Percentiles rank a stretch among this genome's conserved stretches.
These are phyloP conservation scores for Azorinus chamasolen DNA, from an alignment of 2,888 invertebrate genomes.

Conservation along the genomic window DNA sequence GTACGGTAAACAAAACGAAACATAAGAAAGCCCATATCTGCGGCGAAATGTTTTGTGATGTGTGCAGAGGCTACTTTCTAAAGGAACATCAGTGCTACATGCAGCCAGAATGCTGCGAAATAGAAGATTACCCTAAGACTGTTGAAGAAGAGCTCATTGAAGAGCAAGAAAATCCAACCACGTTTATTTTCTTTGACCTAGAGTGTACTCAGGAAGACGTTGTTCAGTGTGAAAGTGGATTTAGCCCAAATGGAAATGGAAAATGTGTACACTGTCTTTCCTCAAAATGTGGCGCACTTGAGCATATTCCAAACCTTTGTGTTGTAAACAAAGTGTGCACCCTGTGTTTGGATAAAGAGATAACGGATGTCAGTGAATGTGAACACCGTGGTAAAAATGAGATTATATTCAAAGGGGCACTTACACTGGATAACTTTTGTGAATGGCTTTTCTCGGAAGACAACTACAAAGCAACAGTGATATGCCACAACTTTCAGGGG, in stretches of 20 bases:
- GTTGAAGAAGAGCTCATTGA: constrained; percentile 11
- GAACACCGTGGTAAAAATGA: constrained; percentile 30
- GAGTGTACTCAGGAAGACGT: no score
- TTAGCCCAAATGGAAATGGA: constrained; percentile 3
- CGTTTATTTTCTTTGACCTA: no score
- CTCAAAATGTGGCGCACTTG: neutral
- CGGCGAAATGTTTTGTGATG: constrained; percentile 1
- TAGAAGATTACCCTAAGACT: constrained; percentile 3
- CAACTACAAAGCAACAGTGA: no score
- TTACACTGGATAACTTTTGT: no score
- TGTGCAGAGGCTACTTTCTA: no score
- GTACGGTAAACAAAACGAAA: constrained; percentile 13
- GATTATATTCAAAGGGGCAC: no score
- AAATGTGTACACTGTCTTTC: neutral
- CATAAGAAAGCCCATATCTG: constrained; percentile 5
- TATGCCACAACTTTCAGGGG: constrained; percentile 57
- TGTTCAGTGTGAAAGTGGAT: constrained; percentile 3
- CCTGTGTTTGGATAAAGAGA: neutral
- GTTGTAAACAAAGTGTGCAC: neutral
- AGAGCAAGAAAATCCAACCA: no score
- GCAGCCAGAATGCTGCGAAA: neutral
- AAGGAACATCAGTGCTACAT: no score
- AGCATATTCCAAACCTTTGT: constrained; percentile 4
- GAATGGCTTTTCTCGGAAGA: no score
- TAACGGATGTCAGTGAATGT: constrained; percentile 9